These are phyloP conservation scores for Aphidoletes aphidimyza DNA, from an alignment of 2,888 invertebrate genomes.

Conservation along the genomic window DNA sequence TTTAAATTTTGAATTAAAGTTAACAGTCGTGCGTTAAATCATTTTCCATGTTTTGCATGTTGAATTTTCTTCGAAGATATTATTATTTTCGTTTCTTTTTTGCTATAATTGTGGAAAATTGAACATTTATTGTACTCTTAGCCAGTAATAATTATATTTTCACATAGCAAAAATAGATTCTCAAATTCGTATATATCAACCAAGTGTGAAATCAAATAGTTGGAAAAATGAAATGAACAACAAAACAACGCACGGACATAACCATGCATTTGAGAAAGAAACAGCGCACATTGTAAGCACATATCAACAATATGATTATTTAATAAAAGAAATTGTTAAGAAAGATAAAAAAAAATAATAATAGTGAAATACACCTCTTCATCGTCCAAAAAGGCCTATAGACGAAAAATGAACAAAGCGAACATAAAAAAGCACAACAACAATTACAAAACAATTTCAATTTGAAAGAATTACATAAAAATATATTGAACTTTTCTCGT, in stretches of 20 bases:
- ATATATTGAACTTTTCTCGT: slow-evolving; percentile 40
- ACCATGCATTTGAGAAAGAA: neutral
- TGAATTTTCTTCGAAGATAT: too few relatives aligned
- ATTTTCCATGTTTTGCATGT: too few relatives aligned
- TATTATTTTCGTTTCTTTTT: too few relatives aligned
- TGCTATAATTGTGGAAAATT: too few relatives aligned
- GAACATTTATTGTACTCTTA: neutral
- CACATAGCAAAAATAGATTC: too few relatives aligned
- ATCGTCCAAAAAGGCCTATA: neutral
- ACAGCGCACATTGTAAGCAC: neutral
- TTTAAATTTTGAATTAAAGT: too few relatives aligned
- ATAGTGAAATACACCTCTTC: neutral
- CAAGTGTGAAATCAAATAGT: slow-evolving; percentile 29
- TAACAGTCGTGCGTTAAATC: too few relatives aligned
- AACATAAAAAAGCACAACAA: neutral
- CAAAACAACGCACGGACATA: neutral
- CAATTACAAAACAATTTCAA: slow-evolving; percentile 36
- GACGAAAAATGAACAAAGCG: slow-evolving; percentile 22
- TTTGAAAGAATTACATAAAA: slow-evolving; percentile 13
- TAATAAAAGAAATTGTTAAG: slow-evolving; percentile 36
- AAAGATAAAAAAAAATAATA: neutral
- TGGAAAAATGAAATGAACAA: neutral
- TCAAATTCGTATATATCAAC: neutral
- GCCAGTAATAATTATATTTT: neutral
- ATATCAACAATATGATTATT: neutral